Evolutionary conservation across 2,888 invertebrate genomes (phyloP), one percentile per base, ranked within the genome.

Genomic region (Drosophila neonasuta): DNA sequence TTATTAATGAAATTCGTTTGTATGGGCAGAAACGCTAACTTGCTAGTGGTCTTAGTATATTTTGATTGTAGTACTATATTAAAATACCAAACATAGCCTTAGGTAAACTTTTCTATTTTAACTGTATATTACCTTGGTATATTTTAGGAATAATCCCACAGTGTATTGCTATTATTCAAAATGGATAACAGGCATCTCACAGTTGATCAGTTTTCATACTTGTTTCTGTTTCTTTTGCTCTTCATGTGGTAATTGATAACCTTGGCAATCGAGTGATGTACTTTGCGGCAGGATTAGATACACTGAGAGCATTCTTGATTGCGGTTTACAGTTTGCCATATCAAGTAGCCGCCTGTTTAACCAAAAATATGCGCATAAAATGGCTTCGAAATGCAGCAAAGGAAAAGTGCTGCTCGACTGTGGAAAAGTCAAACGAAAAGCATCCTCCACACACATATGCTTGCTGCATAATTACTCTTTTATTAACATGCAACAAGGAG

Each of bases 381-480:
- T 17, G 73, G 77, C 73, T 77, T 65, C 70, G 45, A 39, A 32
- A 42, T 32, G 39, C 11, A 8, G 41, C 7, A 10, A 0, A 7
- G 10, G 11, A n/a, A 49, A 45, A 51, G 24, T 44, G 68, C 46
- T 50, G 41, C 32, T 44, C 11, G 30, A 30, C 32, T 46, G 63
- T 57, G 52, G 52, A 56, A 54, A 67, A 63, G 63, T 62, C 77
- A 71, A 74, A 57, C 29, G 36, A n/a, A 58, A 8, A 36, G 15
- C 32, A 42, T 17, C 62, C 32, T 63, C 13, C 20, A 36, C 36
- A 36, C 69, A 54, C 57, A 70, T 55, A 63, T 64, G 71, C 70
- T 36, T 55, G 60, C 71, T 71, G 79, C 80, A 81, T 78, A 83
- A 81, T 81, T 82, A 79, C 77, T 69, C 73, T 71, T 84, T 84